Base-by-base conservation (phyloP, 2,113 vertebrate genomes). In the Dipodomys merriami region DNA sequence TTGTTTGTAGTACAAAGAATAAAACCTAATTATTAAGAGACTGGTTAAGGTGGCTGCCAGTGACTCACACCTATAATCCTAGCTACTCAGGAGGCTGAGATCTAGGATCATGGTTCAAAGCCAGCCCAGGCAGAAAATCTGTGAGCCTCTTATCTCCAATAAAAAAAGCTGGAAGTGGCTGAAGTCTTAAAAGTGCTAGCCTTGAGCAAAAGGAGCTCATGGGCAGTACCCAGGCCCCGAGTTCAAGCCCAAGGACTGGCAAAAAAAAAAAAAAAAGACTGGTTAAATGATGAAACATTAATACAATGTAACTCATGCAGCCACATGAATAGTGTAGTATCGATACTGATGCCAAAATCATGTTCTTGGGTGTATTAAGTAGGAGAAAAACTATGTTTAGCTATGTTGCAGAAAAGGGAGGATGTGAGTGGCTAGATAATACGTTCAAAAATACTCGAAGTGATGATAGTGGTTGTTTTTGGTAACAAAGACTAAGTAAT, bases 21-120 rank as follows among this genome's bases (percentile, higher is more conserved):
- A 12, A 93, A 91, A 72, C 8, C 53, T 82, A 49, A 91, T 85
- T 33, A 81, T 19, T 89, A 85, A 72, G 25, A 78, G 30, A 73
- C 15, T 73, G 49, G 20, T 65, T 94, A 74, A 65, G 39, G 78
- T 74, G 89, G 53, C 13, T 13, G 15, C 16, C 53, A 57, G 53
- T 57, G 53, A 57, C 53, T 57, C 53, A 57, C 15, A 16, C 15
- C 53, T 57, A 57, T 57, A 57, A 57, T 57, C 53, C 12, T 57
- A 57, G 15, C 53, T 57, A 57, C 53, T 57, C 13, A 57, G 53
- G 53, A 57, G 53, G 53, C 53, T 57, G 53, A 57, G 53, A 57
- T 57, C 15, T 57, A 18, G 53, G 53, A 57, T 57, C 15, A 16
- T 4, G 12, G 53, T 57, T 16, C 12, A 57, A 57, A 57, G 15